Base-by-base conservation (phyloP, 2,888 invertebrate genomes). In the Acanthoscelides obtectus region DNA sequence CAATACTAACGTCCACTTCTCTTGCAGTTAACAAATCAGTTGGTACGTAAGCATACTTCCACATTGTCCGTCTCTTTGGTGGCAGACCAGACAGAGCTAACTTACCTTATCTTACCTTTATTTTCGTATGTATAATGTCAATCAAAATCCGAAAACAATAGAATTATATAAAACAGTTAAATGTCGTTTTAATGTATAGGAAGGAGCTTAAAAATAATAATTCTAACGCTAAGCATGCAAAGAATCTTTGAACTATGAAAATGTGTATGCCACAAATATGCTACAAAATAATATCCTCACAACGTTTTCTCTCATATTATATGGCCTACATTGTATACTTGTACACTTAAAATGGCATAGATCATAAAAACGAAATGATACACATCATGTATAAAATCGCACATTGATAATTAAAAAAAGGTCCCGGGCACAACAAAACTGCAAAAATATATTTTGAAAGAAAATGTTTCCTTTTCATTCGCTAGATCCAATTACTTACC, bases 41-140 rank as follows among this genome's bases (percentile, higher is more conserved):
- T 12, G 45, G 45, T 45, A 45, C 45, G 17, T 45, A 45, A 17
- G 45, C 45, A 45, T 12, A 4, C 45, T 45, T 45, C 45, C 45
- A 45, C 25, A 25, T 25, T 25, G 25, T 25, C 25, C 25, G 25
- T 45, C 17, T 12, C 45, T 45, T 45, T 45, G 45, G 45, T 73
- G 74, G 72, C 76, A 76, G 76, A 77, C 77, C 72, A 66, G 69
- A 66, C 71, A 64, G 75, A 65, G 71, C 68, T 68, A 73, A 79
- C 78, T 79, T 79, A 79, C 78, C 79, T 79, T 76, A 22, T 68
- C 79, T 79, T 79, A 79, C 79, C 79, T 79, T 75, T 45, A 45
- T 45, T 45, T 45, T 45, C 45, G 6, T 45, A 45, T 12, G 45
- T 45, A 45, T 25, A n/a, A 5, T 45, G 45, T 45, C 5, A 12